These are phyloP conservation scores for Caenorhabditis virilis DNA, from an alignment of 2,888 invertebrate species.

Conservation along the genomic window DNA sequence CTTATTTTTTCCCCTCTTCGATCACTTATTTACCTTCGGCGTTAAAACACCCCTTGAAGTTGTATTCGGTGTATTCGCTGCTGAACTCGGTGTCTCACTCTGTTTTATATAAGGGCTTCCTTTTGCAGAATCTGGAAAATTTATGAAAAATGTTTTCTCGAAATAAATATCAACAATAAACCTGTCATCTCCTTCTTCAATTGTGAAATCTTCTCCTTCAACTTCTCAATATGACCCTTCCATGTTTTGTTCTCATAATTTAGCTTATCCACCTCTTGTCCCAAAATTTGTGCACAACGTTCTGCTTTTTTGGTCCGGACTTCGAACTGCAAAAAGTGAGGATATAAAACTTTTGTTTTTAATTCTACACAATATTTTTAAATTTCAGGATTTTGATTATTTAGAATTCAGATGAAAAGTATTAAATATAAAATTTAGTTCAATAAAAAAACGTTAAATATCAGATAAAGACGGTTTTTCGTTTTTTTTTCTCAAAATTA, in stretches of 20 bases:
- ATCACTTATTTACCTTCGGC: slow-evolving; percentile 14
- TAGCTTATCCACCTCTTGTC: slow-evolving; percentile 16
- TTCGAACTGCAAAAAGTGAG: neutral
- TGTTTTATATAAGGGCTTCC: too few relatives aligned
- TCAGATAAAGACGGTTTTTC: too few relatives aligned
- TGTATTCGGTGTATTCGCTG: too few relatives aligned
- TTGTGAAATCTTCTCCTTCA: slow-evolving; percentile 1
- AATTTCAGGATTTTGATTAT: too few relatives aligned
- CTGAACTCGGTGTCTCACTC: too few relatives aligned
- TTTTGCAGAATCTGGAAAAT: neutral
- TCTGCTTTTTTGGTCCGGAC: neutral
- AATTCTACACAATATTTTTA: too few relatives aligned
- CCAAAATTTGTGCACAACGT: slow-evolving; percentile 9
- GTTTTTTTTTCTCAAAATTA: too few relatives aligned
- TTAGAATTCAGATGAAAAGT: too few relatives aligned
- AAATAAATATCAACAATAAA: neutral
- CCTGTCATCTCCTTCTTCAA: neutral
- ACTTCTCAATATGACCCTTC: slow-evolving; percentile 9
- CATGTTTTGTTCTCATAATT: slow-evolving; percentile 24
- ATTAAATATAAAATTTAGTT: too few relatives aligned
- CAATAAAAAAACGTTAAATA: too few relatives aligned
- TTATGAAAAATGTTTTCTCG: neutral
- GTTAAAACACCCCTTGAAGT: too few relatives aligned
- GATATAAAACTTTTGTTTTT: slow-evolving; percentile 1
- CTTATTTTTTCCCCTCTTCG: slow-evolving; percentile 7